A percentile compares a stretch with the other conserved stretches of the same genome.
phyloP scores from a whole-genome alignment of 2,888 invertebrate genomes.

The Ormyrus pomaceus region DNA sequence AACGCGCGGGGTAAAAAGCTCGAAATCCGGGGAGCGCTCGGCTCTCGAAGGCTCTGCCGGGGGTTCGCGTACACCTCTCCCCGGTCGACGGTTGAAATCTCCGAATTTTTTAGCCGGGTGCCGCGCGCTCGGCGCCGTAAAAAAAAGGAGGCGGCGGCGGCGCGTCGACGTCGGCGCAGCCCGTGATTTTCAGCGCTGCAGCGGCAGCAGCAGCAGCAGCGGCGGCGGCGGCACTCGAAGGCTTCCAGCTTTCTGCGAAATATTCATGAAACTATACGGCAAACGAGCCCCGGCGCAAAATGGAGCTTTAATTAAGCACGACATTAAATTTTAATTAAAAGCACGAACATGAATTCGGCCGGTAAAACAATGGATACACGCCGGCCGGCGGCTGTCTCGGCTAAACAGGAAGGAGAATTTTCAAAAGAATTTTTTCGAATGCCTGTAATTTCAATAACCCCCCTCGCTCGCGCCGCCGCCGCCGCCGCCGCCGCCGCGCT shows the following conservation, averaged over 20 bases:
- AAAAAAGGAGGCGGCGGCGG: neutral
- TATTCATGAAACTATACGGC: constrained; percentile 57
- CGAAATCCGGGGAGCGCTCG: constrained; percentile 44
- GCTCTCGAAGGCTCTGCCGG: constrained; percentile 63
- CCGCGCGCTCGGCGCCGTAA: neutral
- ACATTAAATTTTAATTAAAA: constrained; percentile 60
- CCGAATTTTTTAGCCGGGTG: constrained; percentile 65
- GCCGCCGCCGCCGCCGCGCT: neutral
- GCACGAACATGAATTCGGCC: constrained; percentile 54
- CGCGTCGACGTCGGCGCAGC: constrained; percentile 10
- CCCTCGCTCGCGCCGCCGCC: neutral
- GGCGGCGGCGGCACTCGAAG: constrained; percentile 42
- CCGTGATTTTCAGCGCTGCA: constrained; percentile 38
- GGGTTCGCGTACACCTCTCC: too few species aligned
- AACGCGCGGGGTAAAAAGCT: constrained; percentile 10
- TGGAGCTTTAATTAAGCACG: constrained; percentile 61
- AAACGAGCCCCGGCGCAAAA: constrained; percentile 59
- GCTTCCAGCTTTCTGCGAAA: constrained; percentile 34
- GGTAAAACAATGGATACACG: constrained; percentile 50
- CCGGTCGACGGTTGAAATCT: constrained; percentile 69
- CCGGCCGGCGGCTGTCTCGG: neutral
- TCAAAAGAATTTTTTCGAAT: constrained; percentile 56
- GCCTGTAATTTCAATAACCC: constrained; percentile 51
- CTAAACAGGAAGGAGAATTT: constrained; percentile 48
- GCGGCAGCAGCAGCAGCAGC: constrained; percentile 3